Base-by-base conservation (phyloP, 2,797 vertebrate genomes). In the Ibycter americanus region DNA sequence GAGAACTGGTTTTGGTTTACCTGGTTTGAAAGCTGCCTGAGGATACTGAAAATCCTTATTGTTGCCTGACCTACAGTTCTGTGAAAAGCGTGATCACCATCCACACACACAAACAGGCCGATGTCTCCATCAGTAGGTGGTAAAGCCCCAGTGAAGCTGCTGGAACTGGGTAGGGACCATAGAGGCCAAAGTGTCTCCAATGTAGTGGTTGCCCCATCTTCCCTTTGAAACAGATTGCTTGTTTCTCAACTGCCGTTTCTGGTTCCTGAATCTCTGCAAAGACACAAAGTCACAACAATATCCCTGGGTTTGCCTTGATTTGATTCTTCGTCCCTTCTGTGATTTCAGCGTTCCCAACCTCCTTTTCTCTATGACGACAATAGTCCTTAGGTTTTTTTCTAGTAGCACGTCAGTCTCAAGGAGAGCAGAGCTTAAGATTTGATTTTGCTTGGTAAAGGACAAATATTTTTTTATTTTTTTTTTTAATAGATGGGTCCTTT, bases 21-120 rank as follows among this genome's bases (percentile, higher is more conserved):
- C 90, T 84, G 74, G 10, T 66, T 74, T 77, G 74, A 11, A 44
- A 4, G 6, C 38, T 77, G 72, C 49, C 63, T 15, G n/a, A 86
- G 67, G 81, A 71, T 6, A 5, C 54, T 15, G 51, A 19, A 32
- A 74, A 44, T 32, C 9, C 54, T 22, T 19, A 6, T 3, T 13
- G 11, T 11, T 52, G n/a, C 17, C 22, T 21, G 49, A 62, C 23
- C 76, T 51, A 42, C 18, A 12, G 47, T 2, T 54, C 40, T 18
- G 25, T 27, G 51, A 38, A 2, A 49, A 44, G 13, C 0, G 9
- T 5, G 40, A 29, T 16, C 8, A 4, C 12, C 7, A 5, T 2
- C 34, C 6, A 0, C 1, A 13, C 6, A 2, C 46, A 13, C 6
- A 1, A 29, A 59, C 0, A 2, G 21, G 29, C 15, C 12, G 8